Evolutionary conservation across 2,888 invertebrate genomes (phyloP).

Genomic region (Andrena haemorrhoa): DNA sequence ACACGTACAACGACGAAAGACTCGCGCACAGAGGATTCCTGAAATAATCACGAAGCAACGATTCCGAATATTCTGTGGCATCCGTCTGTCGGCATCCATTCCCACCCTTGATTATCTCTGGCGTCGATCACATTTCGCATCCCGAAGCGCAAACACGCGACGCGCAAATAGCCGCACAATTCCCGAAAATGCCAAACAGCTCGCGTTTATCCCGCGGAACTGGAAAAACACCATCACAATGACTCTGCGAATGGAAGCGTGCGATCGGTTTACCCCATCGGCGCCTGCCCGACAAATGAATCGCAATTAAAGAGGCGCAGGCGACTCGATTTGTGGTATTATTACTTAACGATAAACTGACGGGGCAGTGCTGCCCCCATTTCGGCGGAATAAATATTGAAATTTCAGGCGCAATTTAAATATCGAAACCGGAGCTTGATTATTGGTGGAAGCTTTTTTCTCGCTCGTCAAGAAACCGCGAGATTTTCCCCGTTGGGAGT

Average conservation of each 20-base stretch:
- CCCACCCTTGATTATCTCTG: background rate
- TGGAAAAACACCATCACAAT: background rate
- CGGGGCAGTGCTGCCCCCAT: too few relatives aligned
- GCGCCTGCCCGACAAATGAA: slow-evolving; percentile 13
- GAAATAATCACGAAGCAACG: too few relatives aligned
- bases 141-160: background rate
- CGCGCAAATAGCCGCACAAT: background rate
- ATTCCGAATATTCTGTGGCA: too few relatives aligned
- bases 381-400: background rate
- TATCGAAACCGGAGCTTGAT: background rate
- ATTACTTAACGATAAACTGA: slow-evolving; percentile 21
- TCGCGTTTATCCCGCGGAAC: slow-evolving; percentile 14
- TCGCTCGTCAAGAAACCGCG: background rate
- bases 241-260: slow-evolving; percentile 6
- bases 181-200: background rate
- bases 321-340: slow-evolving; percentile 7
- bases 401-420: background rate
- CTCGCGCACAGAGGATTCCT: too few relatives aligned
- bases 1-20: too few relatives aligned
- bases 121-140: background rate
- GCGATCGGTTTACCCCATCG: slow-evolving; percentile 2
- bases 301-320: slow-evolving; percentile 7
- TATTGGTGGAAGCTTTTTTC: background rate
- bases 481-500: background rate
- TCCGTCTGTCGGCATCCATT: too few relatives aligned